A percentile compares a stretch with the other conserved stretches of the same genome.
Evolutionary conservation across 2,797 vertebrate genomes (phyloP).

Genomic region (Typhlichthys subterraneus): DNA sequence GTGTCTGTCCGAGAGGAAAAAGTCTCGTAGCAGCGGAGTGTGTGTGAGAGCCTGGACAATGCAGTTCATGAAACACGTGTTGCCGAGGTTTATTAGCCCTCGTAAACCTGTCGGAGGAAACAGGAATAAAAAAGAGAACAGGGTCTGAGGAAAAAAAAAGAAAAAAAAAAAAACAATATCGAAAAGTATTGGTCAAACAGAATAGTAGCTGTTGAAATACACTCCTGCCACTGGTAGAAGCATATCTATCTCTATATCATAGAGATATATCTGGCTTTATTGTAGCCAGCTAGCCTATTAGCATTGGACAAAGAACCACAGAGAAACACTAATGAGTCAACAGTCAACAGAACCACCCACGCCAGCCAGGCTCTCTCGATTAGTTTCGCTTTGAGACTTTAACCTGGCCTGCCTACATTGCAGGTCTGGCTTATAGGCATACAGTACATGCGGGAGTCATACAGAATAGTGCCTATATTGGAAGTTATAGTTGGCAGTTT

Average conservation of each 20-base stretch:
- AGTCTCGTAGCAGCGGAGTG: constrained; percentile 95
- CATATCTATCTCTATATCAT: background rate
- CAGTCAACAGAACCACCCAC: constrained; percentile 4
- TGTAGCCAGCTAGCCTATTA: constrained; percentile 14
- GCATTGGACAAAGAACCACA: constrained; percentile 6
- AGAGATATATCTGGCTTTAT: background rate
- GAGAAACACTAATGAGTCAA: background rate
- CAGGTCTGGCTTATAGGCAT: background rate
- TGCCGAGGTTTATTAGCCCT: constrained; percentile 96
- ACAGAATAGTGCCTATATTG: background rate
- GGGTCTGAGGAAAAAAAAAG: constrained; percentile 4
- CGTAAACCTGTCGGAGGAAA: constrained; percentile 84
- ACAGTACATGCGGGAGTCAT: background rate
- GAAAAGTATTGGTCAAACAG: constrained; percentile 3
- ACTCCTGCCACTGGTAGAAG: background rate
- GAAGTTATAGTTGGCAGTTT: background rate
- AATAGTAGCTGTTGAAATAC: constrained; percentile 12
- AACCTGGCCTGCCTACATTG: background rate
- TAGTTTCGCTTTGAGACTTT: background rate
- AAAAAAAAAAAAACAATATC: constrained; percentile 8
- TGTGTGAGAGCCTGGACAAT: constrained; percentile 98
- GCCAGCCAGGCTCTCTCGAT: background rate
- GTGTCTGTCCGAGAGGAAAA: constrained; percentile 97
- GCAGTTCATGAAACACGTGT: constrained; percentile 99
- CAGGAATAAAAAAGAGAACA: constrained; percentile 2